Evolutionary conservation across 2,797 vertebrate genomes (phyloP), one percentile per base, ranked within the genome.

Genomic region (Sebastes itinus): DNA sequence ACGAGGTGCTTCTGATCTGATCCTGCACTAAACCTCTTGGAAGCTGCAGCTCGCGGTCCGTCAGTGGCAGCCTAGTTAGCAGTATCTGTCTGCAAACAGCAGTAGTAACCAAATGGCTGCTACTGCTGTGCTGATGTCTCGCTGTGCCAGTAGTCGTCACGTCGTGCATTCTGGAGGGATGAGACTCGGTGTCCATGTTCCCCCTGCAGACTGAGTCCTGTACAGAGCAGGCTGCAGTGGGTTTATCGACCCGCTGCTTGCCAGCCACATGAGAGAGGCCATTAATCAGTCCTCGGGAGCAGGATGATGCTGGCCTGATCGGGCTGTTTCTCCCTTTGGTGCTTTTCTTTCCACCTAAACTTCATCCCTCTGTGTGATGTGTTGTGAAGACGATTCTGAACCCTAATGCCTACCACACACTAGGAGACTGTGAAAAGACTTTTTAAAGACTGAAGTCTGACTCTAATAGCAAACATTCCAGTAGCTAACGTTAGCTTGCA

Each of bases 101-200:
- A 67, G 46, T 8, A 49, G 46, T 49, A 49, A 20, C 55, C 64
- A 86, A 88, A 88, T 82, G 83, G 76, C 81, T 85, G 86, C 81
- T 23, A 72, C 58, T 23, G 71, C 58, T 22, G 58, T 52, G 27
- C 52, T 22, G 25, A 18, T 42, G 65, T 16, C 56, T 76, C 6
- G 7, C 55, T n/a, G 52, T 72, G 72, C 64, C 72, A 33, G 61
- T 27, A 58, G 56, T 58, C n/a, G 16, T 62, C 75, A 70, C 83
- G 84, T 70, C 74, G 76, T 86, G 75, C 73, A 28, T 77, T 77
- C n/a, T 74, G 20, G 30, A 67, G 77, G 46, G 71, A 79, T 16
- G 60, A 75, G 38, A 58, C 87, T 82, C 70, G 71, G 75, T 35
- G 3, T 80, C 71, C 32, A 42, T 27, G 27, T 55, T 68, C 49